Percentiles rank a stretch among this genome's conserved stretches.
These are phyloP conservation scores for Drosophila hawaiiensis DNA, from an alignment of 2,888 invertebrate species.

Conservation along the genomic window DNA sequence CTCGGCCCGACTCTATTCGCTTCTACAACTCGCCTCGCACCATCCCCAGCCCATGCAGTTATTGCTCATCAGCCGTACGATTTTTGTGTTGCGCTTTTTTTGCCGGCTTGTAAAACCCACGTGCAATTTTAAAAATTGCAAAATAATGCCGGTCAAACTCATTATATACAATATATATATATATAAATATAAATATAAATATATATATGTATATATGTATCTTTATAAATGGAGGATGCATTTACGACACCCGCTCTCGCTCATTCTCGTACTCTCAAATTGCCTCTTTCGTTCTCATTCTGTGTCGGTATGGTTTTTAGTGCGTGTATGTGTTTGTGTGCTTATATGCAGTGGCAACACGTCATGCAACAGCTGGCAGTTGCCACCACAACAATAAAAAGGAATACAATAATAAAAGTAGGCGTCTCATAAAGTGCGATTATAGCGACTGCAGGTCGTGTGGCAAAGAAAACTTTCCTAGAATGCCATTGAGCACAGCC, in stretches of 20 bases:
- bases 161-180: slow-evolving; percentile 47
- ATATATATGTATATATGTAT: not conserved
- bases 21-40: not conserved
- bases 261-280: not conserved
- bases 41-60: not conserved
- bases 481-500: not conserved
- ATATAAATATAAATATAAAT: not conserved
- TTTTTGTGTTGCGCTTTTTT: slow-evolving; percentile 48
- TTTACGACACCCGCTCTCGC: slow-evolving; percentile 13
- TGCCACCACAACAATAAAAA: slow-evolving; percentile 29
- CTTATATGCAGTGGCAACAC: slow-evolving; percentile 24
- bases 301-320: not conserved
- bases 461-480: not conserved
- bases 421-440: not conserved
- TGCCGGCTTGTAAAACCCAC: slow-evolving; percentile 69
- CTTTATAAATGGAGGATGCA: slow-evolving; percentile 23
- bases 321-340: not conserved
- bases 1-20: slow-evolving; percentile 27
- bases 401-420: slow-evolving; percentile 8
- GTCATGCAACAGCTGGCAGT: slow-evolving; percentile 63
- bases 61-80: slow-evolving; percentile 18
- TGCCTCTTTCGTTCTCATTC: slow-evolving; percentile 4
- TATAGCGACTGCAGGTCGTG: slow-evolving; percentile 9
- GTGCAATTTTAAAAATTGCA: slow-evolving; percentile 73
- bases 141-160: slow-evolving; percentile 79